Percentiles rank a stretch among this genome's conserved stretches.
phyloP scores from a whole-genome alignment of 2,113 vertebrate genomes.

The Rattus rattus region DNA sequence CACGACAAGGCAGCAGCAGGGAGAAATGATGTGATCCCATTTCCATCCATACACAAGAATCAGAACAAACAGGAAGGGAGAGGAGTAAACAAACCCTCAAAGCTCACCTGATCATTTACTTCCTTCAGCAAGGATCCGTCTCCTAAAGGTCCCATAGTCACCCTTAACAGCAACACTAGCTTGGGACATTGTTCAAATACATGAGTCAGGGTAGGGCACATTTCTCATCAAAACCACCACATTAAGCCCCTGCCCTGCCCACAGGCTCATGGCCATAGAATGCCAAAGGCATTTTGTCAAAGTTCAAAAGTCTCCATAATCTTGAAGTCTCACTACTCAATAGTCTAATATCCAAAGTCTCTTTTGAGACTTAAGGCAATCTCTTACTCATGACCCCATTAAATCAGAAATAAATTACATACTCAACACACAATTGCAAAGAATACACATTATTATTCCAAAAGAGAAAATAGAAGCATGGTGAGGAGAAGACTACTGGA shows the following conservation, averaged over 20 bases:
- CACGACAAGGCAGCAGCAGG: background rate
- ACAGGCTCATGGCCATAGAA: background rate
- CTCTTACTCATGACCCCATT: background rate
- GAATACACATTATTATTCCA: background rate
- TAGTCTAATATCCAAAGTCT: background rate
- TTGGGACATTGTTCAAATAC: background rate
- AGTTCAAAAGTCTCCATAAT: background rate
- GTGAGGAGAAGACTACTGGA: background rate
- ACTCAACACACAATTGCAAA: background rate
- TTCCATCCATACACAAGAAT: background rate
- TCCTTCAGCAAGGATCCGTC: background rate
- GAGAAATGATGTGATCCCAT: background rate
- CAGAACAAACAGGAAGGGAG: background rate
- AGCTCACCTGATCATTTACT: background rate
- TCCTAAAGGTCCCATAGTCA: background rate
- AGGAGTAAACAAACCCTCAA: background rate
- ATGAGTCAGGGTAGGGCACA: background rate
- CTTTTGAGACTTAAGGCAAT: background rate
- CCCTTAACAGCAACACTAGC: background rate
- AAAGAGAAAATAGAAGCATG: background rate
- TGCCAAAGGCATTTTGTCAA: background rate
- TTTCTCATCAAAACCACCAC: background rate
- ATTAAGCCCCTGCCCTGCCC: background rate
- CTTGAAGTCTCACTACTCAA: background rate
- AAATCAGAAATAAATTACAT: background rate